Evolutionary conservation across 2,888 invertebrate genomes (phyloP).

Genomic region (Baronia brevicornis): DNA sequence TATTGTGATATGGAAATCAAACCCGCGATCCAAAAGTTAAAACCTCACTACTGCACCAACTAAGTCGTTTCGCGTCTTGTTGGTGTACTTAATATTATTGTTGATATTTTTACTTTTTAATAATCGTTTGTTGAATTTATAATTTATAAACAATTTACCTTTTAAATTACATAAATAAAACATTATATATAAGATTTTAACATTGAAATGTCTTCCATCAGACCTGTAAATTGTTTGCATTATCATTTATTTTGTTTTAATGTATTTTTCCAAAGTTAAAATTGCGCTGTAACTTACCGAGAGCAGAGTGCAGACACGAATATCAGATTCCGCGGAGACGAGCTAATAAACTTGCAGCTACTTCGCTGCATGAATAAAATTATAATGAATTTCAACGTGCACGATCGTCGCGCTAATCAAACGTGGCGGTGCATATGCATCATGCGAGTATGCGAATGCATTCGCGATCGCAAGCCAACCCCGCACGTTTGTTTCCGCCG

Average conservation of each 20-base stretch:
- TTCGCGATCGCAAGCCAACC: slow-evolving; percentile 13
- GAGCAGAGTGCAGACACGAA: slow-evolving; percentile 32
- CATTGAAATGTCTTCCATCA: not conserved
- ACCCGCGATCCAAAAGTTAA: too few species aligned
- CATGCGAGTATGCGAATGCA: slow-evolving; percentile 26
- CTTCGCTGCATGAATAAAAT: slow-evolving; percentile 57
- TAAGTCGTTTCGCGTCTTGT: too few species aligned
- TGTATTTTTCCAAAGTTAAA: too few species aligned
- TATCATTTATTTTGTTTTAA: too few species aligned
- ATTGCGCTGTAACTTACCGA: too few species aligned
- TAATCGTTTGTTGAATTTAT: too few species aligned
- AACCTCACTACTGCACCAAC: too few species aligned
- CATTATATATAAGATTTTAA: not conserved
- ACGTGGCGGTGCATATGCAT: slow-evolving; percentile 47
- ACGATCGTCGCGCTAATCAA: slow-evolving; percentile 47
- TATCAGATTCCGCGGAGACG: slow-evolving; percentile 20
- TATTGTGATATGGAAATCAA: too few species aligned
- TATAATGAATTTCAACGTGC: slow-evolving; percentile 56
- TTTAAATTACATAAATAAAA: not conserved
- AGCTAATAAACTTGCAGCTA: slow-evolving; percentile 42
- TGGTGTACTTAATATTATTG: too few species aligned
- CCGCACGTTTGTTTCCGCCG: slow-evolving; percentile 14
- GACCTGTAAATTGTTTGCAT: too few species aligned
- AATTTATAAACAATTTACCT: too few species aligned
- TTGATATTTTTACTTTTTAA: too few species aligned